Percentiles rank a stretch among this genome's conserved stretches.
phyloP scores from a whole-genome alignment of 2,888 invertebrate genomes.

The Drosophila sordidula region DNA sequence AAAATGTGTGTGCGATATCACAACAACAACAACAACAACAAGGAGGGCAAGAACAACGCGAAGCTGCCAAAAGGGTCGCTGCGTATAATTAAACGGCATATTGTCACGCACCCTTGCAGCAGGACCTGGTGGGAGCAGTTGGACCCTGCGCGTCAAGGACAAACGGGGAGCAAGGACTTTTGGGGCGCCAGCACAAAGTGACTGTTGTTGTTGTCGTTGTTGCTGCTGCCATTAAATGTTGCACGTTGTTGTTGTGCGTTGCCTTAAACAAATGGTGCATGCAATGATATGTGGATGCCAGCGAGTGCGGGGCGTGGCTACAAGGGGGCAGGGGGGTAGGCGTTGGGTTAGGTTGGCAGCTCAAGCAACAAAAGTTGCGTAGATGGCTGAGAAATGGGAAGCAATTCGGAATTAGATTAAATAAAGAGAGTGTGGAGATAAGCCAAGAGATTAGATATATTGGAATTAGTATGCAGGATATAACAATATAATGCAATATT shows the following conservation, averaged over 20 bases:
- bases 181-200: constrained; percentile 26
- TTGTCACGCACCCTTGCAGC: constrained; percentile 73
- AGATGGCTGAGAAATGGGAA: constrained; percentile 9
- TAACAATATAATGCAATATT: neutral
- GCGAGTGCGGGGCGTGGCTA: too few species aligned
- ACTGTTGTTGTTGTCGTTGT: constrained; percentile 14
- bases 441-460: neutral
- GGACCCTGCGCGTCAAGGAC: constrained; percentile 39
- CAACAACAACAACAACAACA: constrained; percentile 50
- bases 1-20: constrained; percentile 78
- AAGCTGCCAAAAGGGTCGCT: constrained; percentile 60
- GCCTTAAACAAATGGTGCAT: constrained; percentile 26
- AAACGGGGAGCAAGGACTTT: constrained; percentile 32
- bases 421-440: constrained; percentile 6
- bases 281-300: constrained; percentile 15
- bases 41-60: neutral
- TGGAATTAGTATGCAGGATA: neutral
- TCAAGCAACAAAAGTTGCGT: constrained; percentile 4
- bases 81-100: constrained; percentile 79
- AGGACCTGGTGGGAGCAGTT: constrained; percentile 5
- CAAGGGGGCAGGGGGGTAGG: neutral
- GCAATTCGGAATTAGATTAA: constrained; percentile 24
- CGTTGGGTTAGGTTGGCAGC: constrained; percentile 2
- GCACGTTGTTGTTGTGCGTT: constrained; percentile 15
- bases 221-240: constrained; percentile 48